phyloP scores from a whole-genome alignment of 2,888 invertebrate genomes.

The Hydriomena furcata region DNA sequence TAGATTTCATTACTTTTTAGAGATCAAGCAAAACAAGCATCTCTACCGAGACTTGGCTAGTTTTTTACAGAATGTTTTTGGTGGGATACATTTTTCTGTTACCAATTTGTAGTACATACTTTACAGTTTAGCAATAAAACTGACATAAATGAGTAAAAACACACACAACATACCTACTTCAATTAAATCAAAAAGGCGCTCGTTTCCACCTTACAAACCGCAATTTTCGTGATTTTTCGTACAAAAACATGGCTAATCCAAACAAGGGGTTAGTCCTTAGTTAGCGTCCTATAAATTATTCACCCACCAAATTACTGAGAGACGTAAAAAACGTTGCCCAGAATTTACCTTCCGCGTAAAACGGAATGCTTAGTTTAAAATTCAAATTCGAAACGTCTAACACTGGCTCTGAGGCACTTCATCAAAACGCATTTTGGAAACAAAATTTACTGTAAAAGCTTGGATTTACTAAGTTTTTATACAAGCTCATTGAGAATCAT shows the following conservation, averaged over 20 bases:
- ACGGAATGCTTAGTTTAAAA: conserved; percentile 78
- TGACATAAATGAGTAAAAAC: too few species aligned
- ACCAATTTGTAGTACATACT: too few species aligned
- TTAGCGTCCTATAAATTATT: conserved; percentile 54
- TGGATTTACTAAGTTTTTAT: not conserved
- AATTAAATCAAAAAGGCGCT: conserved; percentile 11
- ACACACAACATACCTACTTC: not conserved
- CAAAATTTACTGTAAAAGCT: conserved; percentile 17
- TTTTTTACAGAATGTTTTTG: too few species aligned
- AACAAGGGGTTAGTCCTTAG: conserved; percentile 39
- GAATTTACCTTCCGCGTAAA: conserved; percentile 70
- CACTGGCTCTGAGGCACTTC: conserved; percentile 50
- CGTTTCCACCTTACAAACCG: not conserved
- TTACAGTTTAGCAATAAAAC: too few species aligned
- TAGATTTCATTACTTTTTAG: too few species aligned
- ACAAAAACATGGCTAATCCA: conserved; percentile 30
- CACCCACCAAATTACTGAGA: conserved; percentile 60
- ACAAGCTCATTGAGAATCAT: not conserved
- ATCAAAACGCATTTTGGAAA: conserved; percentile 28
- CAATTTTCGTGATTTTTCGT: conserved; percentile 16
- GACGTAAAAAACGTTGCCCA: conserved; percentile 58
- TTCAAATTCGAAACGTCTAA: conserved; percentile 75
- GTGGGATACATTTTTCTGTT: too few species aligned
- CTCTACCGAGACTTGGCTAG: too few species aligned
- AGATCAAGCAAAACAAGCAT: too few species aligned